Evolutionary conservation across 2,888 invertebrate genomes (phyloP).

Genomic region (Allolobophora icterica): DNA sequence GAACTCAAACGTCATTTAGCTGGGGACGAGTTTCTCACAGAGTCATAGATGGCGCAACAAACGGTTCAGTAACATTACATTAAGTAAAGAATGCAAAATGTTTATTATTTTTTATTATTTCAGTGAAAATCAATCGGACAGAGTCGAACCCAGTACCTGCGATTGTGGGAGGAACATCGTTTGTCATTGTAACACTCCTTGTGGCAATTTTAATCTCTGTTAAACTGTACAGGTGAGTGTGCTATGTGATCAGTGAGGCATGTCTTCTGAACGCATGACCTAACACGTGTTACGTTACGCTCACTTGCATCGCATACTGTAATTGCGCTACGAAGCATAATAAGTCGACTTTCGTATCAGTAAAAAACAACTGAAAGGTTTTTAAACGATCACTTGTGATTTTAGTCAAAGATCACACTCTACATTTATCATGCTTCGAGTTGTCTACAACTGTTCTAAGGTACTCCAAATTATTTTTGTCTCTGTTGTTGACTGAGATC

Average conservation of each 20-base stretch:
- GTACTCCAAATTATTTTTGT: no score
- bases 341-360: no score
- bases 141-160: background rate
- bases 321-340: no score
- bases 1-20: background rate
- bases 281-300: background rate
- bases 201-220: background rate
- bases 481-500: no score
- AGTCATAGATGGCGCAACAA: background rate
- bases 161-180: background rate
- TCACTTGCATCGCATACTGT: no score
- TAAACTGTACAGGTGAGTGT: background rate
- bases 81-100: background rate
- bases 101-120: background rate
- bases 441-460: no score
- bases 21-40: no score
- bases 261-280: background rate
- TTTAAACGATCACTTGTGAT: no score
- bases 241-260: background rate
- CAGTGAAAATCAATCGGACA: background rate
- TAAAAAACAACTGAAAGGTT: no score
- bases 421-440: no score
- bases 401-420: no score
- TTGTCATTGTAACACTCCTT: background rate
- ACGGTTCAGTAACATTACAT: background rate